Evolutionary conservation across 2,797 vertebrate species (phyloP), one percentile per base, ranked within the genome.

Genomic region (Pseudochaenichthys georgianus): DNA sequence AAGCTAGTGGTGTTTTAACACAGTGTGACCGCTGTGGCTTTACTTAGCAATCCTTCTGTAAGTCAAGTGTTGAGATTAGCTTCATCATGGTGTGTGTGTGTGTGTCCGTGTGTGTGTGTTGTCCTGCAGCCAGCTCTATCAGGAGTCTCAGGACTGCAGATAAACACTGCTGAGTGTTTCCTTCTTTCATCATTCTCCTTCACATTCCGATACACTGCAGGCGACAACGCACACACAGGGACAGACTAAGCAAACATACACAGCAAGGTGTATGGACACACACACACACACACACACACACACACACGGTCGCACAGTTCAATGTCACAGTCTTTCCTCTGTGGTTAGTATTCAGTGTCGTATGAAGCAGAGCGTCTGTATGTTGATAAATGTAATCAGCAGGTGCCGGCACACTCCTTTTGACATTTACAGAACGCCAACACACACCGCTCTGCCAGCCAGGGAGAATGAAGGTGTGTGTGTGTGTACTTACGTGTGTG

Each of bases 371-470:
- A 82, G 87, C 87, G 89, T 88, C 88, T 90, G 85, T 89, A 82
- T 92, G 89, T 91, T 91, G 90, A 91, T 91, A 77, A 86, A 85
- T 84, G 86, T 86, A 87, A 90, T 90, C 91, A 88, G 89, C 83
- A 85, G n/a, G n/a, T n/a, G n/a, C n/a, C n/a, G n/a, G n/a, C n/a
- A n/a, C n/a, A n/a, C 55, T 84, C 86, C 88, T 81, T 76, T 74
- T 90, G 88, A 92, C 90, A 91, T 90, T 92, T 92, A 47, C 86
- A 82, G 90, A 92, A 91, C 86, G 87, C 89, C 87, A 91, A 90
- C 73, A 80, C 78, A 78, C 88, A 63, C 19, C 13, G 55, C 79
- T 78, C 78, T 77, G 78, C 75, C 78, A 85, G 70, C 47, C 50
- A 7, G 58, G 3, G 47, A 38, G 8, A 38, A 38, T 47, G 55